These are phyloP conservation scores for Chromoteleia sp. DNA, from an alignment of 2,888 invertebrate species.

Conservation along the genomic window DNA sequence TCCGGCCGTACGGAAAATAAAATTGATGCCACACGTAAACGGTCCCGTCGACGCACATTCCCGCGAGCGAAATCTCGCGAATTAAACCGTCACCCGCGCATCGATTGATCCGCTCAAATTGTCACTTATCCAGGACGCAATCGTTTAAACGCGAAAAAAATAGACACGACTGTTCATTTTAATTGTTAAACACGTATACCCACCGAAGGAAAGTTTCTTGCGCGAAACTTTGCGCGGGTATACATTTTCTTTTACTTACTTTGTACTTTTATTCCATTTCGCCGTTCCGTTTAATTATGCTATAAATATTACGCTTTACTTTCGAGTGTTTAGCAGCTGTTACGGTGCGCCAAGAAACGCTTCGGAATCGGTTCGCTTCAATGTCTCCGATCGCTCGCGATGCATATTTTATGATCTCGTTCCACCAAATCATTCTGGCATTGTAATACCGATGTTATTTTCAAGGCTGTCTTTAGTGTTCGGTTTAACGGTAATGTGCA, in stretches of 20 bases:
- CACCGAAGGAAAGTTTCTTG: slow-evolving; percentile 50
- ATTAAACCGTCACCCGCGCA: neutral
- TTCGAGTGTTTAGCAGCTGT: slow-evolving; percentile 33
- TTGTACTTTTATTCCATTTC: slow-evolving; percentile 57
- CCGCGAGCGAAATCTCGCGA: neutral
- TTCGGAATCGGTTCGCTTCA: slow-evolving; percentile 31
- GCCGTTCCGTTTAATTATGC: slow-evolving; percentile 57
- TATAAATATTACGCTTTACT: slow-evolving; percentile 62
- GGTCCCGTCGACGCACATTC: neutral
- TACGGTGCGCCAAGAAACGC: slow-evolving; percentile 23
- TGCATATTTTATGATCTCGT: slow-evolving; percentile 28
- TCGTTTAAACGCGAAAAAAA: slow-evolving; percentile 34
- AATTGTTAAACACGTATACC: slow-evolving; percentile 59
- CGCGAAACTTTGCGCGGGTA: slow-evolving; percentile 43
- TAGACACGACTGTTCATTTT: slow-evolving; percentile 45
- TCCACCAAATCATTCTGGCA: slow-evolving; percentile 28
- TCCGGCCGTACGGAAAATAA: slow-evolving; percentile 39
- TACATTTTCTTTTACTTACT: slow-evolving; percentile 64
- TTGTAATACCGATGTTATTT: slow-evolving; percentile 20
- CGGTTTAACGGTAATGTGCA: too few species aligned
- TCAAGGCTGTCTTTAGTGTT: neutral
- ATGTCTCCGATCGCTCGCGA: slow-evolving; percentile 45
- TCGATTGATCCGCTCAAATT: slow-evolving; percentile 19
- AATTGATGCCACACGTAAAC: slow-evolving; percentile 18
- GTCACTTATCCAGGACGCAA: slow-evolving; percentile 35